Percentiles rank a stretch among this genome's conserved stretches.
Evolutionary conservation across 2,888 invertebrate species (phyloP).

Genomic region (Drosophila gaucha): DNA sequence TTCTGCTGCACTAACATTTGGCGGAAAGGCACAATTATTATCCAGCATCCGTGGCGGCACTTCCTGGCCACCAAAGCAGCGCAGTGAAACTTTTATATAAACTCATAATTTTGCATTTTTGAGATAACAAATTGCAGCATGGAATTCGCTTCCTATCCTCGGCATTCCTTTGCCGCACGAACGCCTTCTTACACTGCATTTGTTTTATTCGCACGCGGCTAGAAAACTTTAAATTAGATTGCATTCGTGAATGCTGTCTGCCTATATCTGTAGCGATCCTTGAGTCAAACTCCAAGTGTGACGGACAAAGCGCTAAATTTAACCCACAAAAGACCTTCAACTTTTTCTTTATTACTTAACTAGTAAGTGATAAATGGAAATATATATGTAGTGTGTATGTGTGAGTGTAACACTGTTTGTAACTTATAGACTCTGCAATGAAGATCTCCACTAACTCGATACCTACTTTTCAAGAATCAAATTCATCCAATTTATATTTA

Average conservation of each 20-base stretch:
- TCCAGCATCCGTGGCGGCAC: conserved; percentile 59
- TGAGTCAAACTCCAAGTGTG: neutral
- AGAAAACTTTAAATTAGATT: conserved; percentile 76
- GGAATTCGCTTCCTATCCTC: conserved; percentile 59
- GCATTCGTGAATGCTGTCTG: conserved; percentile 49
- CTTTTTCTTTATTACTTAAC: no score
- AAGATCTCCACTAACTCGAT: no score
- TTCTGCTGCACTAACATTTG: conserved; percentile 39
- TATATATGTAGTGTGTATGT: no score
- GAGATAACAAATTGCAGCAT: conserved; percentile 78
- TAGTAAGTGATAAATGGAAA: no score
- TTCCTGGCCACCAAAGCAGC: conserved; percentile 63
- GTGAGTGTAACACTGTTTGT: no score
- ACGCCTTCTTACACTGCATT: conserved; percentile 30
- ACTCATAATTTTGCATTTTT: conserved; percentile 78
- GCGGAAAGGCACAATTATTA: conserved; percentile 69
- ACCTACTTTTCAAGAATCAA: no score
- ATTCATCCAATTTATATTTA: no score
- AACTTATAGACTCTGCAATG: no score
- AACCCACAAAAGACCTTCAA: neutral
- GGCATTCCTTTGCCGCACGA: conserved; percentile 2
- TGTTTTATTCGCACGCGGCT: conserved; percentile 50
- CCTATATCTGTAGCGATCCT: neutral
- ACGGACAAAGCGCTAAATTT: neutral
- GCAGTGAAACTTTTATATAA: conserved; percentile 76